These are phyloP conservation scores for Diplodus puntazzo DNA, from an alignment of 2,797 vertebrate species.

Conservation along the genomic window DNA sequence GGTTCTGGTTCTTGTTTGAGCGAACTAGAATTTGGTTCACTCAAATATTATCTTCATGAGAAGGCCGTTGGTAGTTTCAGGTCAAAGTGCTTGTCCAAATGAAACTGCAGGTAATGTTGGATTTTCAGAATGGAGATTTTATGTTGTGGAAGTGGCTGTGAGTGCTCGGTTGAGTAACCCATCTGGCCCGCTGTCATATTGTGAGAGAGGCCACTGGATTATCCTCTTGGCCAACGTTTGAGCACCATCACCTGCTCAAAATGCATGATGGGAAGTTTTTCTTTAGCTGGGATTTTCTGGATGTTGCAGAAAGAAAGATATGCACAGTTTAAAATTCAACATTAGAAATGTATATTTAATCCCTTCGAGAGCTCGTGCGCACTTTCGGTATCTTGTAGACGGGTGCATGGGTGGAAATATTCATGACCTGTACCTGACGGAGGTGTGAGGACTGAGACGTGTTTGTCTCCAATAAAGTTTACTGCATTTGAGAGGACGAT, in stretches of 20 bases:
- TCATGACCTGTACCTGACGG: too few species aligned
- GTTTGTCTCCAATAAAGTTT: too few species aligned
- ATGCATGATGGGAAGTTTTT: not conserved
- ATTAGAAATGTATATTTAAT: too few species aligned
- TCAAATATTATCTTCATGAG: not conserved
- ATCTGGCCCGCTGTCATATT: conserved; percentile 3
- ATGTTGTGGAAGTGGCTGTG: not conserved
- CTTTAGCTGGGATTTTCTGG: not conserved
- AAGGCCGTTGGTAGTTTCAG: not conserved
- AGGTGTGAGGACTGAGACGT: too few species aligned
- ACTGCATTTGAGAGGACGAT: too few species aligned
- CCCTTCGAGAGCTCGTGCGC: too few species aligned
- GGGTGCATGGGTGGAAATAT: too few species aligned
- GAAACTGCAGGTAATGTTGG: not conserved
- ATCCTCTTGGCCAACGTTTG: not conserved
- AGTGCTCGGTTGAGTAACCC: not conserved
- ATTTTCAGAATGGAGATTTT: not conserved
- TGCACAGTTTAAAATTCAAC: not conserved
- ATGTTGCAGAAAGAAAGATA: not conserved
- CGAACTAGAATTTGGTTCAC: not conserved
- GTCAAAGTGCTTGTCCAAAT: not conserved
- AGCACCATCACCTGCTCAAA: not conserved
- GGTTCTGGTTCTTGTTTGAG: not conserved
- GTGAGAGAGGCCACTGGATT: not conserved
- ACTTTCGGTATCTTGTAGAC: too few species aligned